phyloP scores from a whole-genome alignment of 2,888 invertebrate genomes.

The Zhuqinia jingwanae region DNA sequence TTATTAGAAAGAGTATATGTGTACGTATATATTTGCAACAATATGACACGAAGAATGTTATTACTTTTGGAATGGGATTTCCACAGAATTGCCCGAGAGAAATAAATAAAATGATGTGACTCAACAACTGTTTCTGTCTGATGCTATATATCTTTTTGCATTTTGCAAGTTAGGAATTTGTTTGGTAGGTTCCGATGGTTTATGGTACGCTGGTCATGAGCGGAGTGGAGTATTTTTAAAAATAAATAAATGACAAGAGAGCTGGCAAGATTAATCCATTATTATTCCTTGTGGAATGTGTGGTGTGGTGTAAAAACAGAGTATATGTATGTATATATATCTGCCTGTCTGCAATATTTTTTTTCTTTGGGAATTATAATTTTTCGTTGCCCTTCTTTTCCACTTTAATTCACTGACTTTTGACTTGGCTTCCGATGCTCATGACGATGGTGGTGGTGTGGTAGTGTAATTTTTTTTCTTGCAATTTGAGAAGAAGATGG shows the following conservation, averaged over 20 bases:
- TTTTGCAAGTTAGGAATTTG: background rate
- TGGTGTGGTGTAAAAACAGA: no score
- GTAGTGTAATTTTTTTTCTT: no score
- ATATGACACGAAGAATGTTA: background rate
- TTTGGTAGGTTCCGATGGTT: background rate
- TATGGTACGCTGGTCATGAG: constrained; percentile 37
- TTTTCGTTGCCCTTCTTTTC: background rate
- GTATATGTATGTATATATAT: no score
- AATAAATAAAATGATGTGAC: background rate
- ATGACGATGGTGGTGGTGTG: no score
- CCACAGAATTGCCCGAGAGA: background rate
- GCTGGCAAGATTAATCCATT: constrained; percentile 42
- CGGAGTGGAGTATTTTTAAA: constrained; percentile 7
- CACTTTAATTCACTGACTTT: no score
- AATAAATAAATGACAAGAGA: constrained; percentile 20
- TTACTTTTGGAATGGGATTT: no score
- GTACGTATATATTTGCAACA: background rate
- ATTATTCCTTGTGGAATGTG: constrained; percentile 36
- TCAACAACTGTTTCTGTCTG: constrained; percentile 9
- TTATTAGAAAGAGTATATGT: no score
- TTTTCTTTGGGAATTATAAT: constrained; percentile 16
- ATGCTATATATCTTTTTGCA: background rate
- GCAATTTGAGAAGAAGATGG: no score
- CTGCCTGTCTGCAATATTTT: no score
- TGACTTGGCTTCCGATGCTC: no score